Evolutionary conservation across 1,140 invertebrate genomes (phyloP), one percentile per base, ranked within the genome.

Genomic region (Zaprionus nigranus): DNA sequence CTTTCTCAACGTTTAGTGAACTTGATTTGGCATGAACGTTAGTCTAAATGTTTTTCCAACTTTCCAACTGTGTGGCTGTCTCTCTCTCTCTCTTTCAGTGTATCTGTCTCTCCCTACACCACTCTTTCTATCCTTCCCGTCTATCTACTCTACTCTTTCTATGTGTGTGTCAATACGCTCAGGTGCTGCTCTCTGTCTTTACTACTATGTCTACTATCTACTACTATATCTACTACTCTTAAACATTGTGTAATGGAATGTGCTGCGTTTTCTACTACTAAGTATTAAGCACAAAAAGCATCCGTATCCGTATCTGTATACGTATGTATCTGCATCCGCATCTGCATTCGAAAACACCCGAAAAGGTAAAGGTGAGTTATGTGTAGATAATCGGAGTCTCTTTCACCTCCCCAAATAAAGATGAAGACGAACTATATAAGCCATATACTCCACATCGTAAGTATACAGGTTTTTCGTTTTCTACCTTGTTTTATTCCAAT

Each of bases 1-100:
- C n/a, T 26, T 26, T 58, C 66, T 69, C 65, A 72, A 80, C 78
- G 66, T 82, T 75, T 87, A 87, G 78, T 64, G 68, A 84, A 79
- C 84, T 79, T 87, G 53, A 87, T 84, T 90, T 87, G 85, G 84
- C 84, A 87, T 87, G 84, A 84, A 74, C 66, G 84, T 88, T 87
- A 83, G 83, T 84, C 78, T 87, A 88, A 81, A 81, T 84, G 82
- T 84, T 84, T 87, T 83, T 88, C 65, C 77, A 56, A 54, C 36
- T 70, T 63, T 62, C 64, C 65, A 57, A 38, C 12, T 70, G 5
- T 38, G 22, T 46, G 28, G 38, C 54, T 63, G 51, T 64, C 51
- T 60, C 46, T 62, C 56, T 60, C 46, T 62, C 56, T 77, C 13
- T 36, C 43, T 71, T 30, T 54, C 53, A 64, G 11, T 34, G 40